Evolutionary conservation across 2,888 invertebrate genomes (phyloP), one percentile per base, ranked within the genome.

Genomic region (Craniophora ligustri): DNA sequence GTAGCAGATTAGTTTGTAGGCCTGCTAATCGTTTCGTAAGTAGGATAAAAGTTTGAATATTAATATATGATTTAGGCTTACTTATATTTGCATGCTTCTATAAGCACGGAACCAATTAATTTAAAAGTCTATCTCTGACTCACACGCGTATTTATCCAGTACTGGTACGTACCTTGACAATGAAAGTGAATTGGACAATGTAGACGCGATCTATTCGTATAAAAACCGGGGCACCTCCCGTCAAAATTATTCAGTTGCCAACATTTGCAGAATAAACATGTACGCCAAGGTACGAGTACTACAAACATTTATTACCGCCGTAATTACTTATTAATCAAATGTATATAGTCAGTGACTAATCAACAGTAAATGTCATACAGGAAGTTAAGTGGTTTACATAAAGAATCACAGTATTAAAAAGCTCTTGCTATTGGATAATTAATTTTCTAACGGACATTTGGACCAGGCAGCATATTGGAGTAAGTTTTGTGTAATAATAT

Each of bases 171-270:
- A 85, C 92, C 92, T 92, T 92, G 93, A 75, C 93, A 93, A 92
- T 93, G 93, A 93, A 92, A 92, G 92, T 88, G 81, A 87, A 85
- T 81, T 84, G 87, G 82, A 84, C 84, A 84, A 74, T 84, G 78
- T 79, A 76, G 75, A 78, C 77, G 72, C 78, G 76, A 78, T 79
- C 78, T 82, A 81, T 79, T 76, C 71, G 82, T 92, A 93, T 93
- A 93, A 90, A 93, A 92, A 92, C 89, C 83, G 76, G 86, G 85
- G 89, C 89, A 88, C 82, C 82, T 76, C 81, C 76, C 81, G 72
- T 74, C 76, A 75, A 89, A 86, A 91, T 87, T 92, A 93, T 92
- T 93, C 92, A 92, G 92, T 92, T 92, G 72, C 92, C 92, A 91
- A 87, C 90, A 81, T 82, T 86, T 86, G 79, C 81, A 85, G 83